These are phyloP conservation scores for Eriosoma lanigerum DNA, from an alignment of 1,140 invertebrate species.

Conservation along the genomic window DNA sequence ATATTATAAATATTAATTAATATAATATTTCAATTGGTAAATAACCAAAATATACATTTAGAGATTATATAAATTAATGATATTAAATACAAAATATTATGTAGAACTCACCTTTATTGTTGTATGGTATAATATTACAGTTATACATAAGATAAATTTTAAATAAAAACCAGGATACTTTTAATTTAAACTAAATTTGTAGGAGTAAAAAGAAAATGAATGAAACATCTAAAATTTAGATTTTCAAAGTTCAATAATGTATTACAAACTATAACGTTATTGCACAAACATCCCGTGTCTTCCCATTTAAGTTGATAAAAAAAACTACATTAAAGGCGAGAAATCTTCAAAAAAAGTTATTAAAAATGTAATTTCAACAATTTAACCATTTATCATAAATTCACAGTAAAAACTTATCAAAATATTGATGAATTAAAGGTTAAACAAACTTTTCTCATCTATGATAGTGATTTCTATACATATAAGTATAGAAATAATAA, in stretches of 20 bases:
- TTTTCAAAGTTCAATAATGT: conserved; percentile 13
- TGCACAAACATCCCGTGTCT: not conserved
- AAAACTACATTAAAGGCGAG: conserved; percentile 5
- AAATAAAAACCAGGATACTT: not conserved
- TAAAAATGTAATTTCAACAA: not conserved
- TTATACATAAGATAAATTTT: conserved; percentile 4
- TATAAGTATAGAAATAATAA: too few relatives aligned
- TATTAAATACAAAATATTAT: too few relatives aligned
- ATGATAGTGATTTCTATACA: too few relatives aligned
- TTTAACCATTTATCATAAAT: not conserved
- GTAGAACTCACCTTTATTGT: too few relatives aligned
- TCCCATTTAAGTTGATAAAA: conserved; percentile 3
- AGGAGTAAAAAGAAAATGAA: not conserved
- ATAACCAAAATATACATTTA: too few relatives aligned
- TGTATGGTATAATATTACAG: not conserved
- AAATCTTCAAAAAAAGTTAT: not conserved
- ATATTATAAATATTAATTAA: too few relatives aligned
- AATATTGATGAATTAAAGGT: too few relatives aligned
- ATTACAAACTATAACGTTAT: conserved; percentile 26
- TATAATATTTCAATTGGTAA: too few relatives aligned
- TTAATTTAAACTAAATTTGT: conserved; percentile 12
- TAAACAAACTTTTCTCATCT: too few relatives aligned
- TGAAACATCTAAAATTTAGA: not conserved
- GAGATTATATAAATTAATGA: too few relatives aligned
- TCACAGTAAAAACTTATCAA: too few relatives aligned